These are phyloP conservation scores for Anarhynchus alexandrinus DNA, from an alignment of 2,113 vertebrate species.

Conservation along the genomic window DNA sequence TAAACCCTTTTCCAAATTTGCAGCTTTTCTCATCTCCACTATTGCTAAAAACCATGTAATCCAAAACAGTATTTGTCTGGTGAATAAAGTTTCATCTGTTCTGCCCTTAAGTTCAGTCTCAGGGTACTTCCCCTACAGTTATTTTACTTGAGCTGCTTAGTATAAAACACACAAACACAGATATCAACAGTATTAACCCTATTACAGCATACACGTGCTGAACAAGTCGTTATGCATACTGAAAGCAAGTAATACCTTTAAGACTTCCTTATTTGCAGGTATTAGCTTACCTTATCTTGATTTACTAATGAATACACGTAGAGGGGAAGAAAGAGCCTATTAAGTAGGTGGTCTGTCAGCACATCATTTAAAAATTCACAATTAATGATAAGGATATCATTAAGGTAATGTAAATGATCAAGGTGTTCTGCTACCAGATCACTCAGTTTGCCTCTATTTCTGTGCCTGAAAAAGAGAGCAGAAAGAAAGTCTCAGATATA, in stretches of 20 bases:
- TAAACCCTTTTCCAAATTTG: neutral
- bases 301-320: slow-evolving; percentile 93
- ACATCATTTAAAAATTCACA: slow-evolving; percentile 99
- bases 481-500: neutral
- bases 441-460: slow-evolving; percentile 93
- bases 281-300: slow-evolving; percentile 80
- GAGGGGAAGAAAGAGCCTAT: slow-evolving; percentile 94
- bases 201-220: neutral
- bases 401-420: slow-evolving; percentile 97
- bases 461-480: slow-evolving; percentile 80
- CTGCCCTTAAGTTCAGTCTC: neutral
- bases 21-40: neutral
- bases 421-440: slow-evolving; percentile 96
- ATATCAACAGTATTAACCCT: neutral
- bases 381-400: slow-evolving; percentile 98
- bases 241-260: neutral
- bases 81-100: neutral
- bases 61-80: neutral
- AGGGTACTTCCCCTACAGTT: neutral
- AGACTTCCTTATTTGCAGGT: neutral
- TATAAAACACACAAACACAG: neutral
- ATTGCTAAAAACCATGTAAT: neutral
- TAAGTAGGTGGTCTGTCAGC: slow-evolving; percentile 94
- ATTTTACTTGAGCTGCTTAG: neutral
- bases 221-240: neutral